These are phyloP conservation scores for Leptinotarsa tumamoca DNA, from an alignment of 2,888 invertebrate genomes.

Conservation along the genomic window DNA sequence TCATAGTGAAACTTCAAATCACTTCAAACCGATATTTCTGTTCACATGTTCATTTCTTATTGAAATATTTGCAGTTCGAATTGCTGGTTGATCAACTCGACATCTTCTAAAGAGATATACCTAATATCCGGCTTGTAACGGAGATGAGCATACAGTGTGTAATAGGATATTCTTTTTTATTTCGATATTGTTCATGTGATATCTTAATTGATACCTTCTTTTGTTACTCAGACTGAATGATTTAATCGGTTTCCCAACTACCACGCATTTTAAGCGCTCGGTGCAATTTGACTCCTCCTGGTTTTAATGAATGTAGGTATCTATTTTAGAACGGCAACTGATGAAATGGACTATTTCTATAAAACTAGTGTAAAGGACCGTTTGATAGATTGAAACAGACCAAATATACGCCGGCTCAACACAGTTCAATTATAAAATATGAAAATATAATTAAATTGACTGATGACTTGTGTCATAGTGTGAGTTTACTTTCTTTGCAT, in stretches of 20 bases:
- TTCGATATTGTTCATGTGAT: constrained; percentile 5
- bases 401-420: no score
- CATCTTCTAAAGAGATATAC: neutral
- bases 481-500: no score
- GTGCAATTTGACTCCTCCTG: neutral
- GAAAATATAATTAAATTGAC: no score
- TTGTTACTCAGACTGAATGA: neutral
- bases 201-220: constrained; percentile 11
- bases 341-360: no score
- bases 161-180: neutral
- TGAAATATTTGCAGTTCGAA: neutral
- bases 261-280: neutral
- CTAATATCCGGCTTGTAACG: neutral
- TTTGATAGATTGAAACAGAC: no score
- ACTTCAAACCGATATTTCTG: no score
- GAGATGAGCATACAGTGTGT: neutral
- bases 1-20: no score
- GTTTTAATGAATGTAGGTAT: neutral
- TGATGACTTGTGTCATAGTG: no score
- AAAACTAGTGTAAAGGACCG: no score
- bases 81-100: neutral
- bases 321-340: no score
- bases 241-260: neutral
- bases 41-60: neutral
- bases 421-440: no score